These are phyloP conservation scores for Drosophila testacea DNA, from an alignment of 2,888 invertebrate species.

Conservation along the genomic window DNA sequence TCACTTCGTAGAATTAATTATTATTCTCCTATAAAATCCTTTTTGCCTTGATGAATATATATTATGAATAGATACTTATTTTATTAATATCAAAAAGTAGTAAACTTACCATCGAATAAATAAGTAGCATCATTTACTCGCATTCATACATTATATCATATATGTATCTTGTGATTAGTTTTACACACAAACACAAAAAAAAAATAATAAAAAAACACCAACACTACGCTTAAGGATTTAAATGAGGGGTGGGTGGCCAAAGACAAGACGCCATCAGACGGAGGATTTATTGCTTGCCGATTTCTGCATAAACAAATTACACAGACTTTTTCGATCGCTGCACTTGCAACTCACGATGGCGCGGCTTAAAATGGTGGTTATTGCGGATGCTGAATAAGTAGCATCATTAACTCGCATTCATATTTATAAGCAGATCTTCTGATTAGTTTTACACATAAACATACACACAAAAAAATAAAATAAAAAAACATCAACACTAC, in stretches of 20 bases:
- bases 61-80: not conserved
- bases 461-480: too few species aligned
- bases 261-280: too few species aligned
- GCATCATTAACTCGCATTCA: not conserved
- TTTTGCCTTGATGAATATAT: not conserved
- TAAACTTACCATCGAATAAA: not conserved
- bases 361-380: too few species aligned
- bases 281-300: too few species aligned
- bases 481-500: too few species aligned
- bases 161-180: constrained; percentile 33
- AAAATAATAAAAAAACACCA: too few species aligned
- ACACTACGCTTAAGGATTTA: too few species aligned
- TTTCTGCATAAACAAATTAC: too few species aligned
- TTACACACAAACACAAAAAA: not conserved
- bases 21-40: not conserved
- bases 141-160: not conserved
- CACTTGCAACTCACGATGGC: too few species aligned
- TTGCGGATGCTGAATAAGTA: not conserved
- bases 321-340: too few species aligned
- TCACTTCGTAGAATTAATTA: constrained; percentile 84
- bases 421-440: constrained; percentile 17
- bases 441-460: constrained; percentile 20
- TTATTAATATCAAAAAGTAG: not conserved
- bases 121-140: not conserved
- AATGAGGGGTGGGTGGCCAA: too few species aligned